These are phyloP conservation scores for Mya arenaria DNA, from an alignment of 1,140 invertebrate species.

Conservation along the genomic window DNA sequence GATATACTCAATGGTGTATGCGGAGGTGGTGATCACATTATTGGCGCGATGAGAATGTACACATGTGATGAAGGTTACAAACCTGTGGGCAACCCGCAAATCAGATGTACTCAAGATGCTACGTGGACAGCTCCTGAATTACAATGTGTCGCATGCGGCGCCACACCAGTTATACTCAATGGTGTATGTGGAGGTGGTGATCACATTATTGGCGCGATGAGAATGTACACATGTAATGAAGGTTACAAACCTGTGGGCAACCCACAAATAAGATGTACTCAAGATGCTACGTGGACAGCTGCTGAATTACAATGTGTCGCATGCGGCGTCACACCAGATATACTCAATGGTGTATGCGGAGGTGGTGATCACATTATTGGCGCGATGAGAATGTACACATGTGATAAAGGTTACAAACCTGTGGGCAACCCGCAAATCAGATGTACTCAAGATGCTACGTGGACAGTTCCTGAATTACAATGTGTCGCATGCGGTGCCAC, in stretches of 20 bases:
- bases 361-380: constrained; percentile 20
- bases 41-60: constrained; percentile 8
- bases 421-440: background rate
- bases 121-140: constrained; percentile 8
- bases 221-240: constrained; percentile 15
- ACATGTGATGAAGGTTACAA: constrained; percentile 10
- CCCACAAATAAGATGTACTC: constrained; percentile 12
- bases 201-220: background rate
- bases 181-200: constrained; percentile 22
- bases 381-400: background rate
- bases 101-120: constrained; percentile 20
- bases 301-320: background rate
- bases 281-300: background rate
- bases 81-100: background rate
- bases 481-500: constrained; percentile 37
- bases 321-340: constrained; percentile 9
- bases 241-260: constrained; percentile 25
- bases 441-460: constrained; percentile 23
- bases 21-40: constrained; percentile 5
- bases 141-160: constrained; percentile 37
- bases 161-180: background rate
- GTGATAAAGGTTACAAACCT: background rate
- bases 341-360: constrained; percentile 8
- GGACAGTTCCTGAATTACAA: constrained; percentile 22
- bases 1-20: constrained; percentile 15